Evolutionary conservation across 1,140 invertebrate species (phyloP), one percentile per base, ranked within the genome.

Genomic region (Orchesella cincta): DNA sequence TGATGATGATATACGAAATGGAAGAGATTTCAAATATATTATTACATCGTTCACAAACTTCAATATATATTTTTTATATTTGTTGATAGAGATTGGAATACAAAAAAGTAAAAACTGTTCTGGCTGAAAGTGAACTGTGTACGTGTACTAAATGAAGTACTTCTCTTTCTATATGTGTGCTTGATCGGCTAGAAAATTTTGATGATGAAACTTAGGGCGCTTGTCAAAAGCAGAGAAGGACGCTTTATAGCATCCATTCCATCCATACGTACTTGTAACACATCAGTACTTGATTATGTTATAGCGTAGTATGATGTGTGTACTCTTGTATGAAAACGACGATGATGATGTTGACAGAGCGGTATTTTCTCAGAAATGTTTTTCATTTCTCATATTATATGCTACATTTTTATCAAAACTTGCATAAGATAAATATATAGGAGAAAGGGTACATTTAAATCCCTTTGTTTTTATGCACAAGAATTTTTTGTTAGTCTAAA

Each of bases 151-250:
- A 3, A 12, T 12, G 3, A 3, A 57, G 8, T 23, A 57, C 23
- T 16, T 3, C 54, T 57, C 14, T 23, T 57, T 57, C 54, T 23
- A 57, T 31, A 54, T 78, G 51, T 71, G 67, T 62, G 79, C 79
- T 80, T 77, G 62, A 76, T 74, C 76, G 79, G 39, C 72, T 62
- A 75, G 79, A 80, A 80, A 80, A 80, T 78, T 36, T 78, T 80
- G 79, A 80, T 80, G 79, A 36, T 70, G 73, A 74, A 76, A 34
- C 51, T 74, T 46, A 23, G 51, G 31, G 74, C 73, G 73, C 73
- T 80, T 80, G 79, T 80, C 79, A 80, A 76, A 80, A 78, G 74
- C 79, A 80, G 62, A 67, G 62, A 39, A 76, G 62, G 76, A 74
- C 73, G 74, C 78, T 39, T 75, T 35, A 29, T n/a, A n/a, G n/a